A percentile compares a stretch with the other conserved stretches of the same genome.
Evolutionary conservation across 2,888 invertebrate species (phyloP).

Genomic region (Chloromyia formosa): DNA sequence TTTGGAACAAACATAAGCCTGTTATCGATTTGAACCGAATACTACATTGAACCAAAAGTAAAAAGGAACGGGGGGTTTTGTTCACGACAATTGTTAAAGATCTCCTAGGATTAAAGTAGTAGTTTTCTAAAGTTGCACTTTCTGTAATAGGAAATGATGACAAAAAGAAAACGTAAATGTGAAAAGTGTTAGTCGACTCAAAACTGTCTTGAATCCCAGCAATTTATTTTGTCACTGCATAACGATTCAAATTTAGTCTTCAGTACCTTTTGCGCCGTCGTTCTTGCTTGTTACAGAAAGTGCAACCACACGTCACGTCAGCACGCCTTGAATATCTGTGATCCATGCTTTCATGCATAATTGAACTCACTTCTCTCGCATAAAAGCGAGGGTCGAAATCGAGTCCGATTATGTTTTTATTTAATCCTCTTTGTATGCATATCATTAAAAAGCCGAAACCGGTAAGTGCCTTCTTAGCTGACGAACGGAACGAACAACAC

Average conservation of each 20-base stretch:
- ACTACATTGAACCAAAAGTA: background rate
- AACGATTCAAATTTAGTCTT: background rate
- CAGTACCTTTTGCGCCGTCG: background rate
- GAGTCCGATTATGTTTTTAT: background rate
- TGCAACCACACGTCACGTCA: background rate
- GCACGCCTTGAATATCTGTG: constrained; percentile 6
- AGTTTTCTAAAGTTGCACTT: background rate
- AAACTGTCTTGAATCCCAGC: background rate
- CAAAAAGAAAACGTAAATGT: background rate
- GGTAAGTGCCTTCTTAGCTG: constrained; percentile 12
- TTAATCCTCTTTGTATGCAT: background rate
- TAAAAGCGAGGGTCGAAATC: background rate
- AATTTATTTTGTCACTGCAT: background rate
- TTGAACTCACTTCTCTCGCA: constrained; percentile 12
- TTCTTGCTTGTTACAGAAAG: background rate
- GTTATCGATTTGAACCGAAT: background rate
- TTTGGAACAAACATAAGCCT: background rate
- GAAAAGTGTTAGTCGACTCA: background rate
- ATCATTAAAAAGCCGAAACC: background rate
- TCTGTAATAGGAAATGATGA: background rate
- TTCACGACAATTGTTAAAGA: background rate
- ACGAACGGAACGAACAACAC: background rate
- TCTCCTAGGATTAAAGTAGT: background rate
- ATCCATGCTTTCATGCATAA: background rate
- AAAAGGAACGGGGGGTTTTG: background rate